Evolutionary conservation across 2,113 vertebrate genomes (phyloP), one percentile per base, ranked within the genome.

Genomic region (Rhinogobius similis): DNA sequence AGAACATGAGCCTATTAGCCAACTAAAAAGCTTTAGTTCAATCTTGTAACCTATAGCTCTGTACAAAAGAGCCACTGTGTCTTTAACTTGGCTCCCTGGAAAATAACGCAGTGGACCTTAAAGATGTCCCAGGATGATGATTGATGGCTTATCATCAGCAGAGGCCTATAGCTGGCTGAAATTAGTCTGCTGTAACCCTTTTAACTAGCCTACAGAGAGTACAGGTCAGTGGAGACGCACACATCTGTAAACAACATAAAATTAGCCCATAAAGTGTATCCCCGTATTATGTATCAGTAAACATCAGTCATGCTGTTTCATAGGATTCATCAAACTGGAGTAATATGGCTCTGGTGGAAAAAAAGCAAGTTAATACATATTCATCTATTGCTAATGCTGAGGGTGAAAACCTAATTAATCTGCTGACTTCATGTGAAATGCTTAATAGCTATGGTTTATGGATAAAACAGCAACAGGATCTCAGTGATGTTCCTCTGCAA

Each of bases 171-270:
- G 68, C 74, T 62, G 62, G 58, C 38, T 72, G 69, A 77, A 86
- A 86, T 84, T 86, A 87, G 79, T 71, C 76, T 18, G 72, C 70
- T 43, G 36, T 83, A 87, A 86, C 76, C 75, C 55, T 69, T 87
- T 82, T 85, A 83, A 88, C 79, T 74, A 75, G 81, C 68, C 85
- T 75, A 14, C 72, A 48, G 85, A 83, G 82, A 72, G 50, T 76
- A 67, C 27, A 67, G 73, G 70, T 67, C 76, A 44, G 43, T 67
- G 52, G 38, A 65, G 11, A 67, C 20, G 38, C 43, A 73, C 63
- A 58, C 44, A 85, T 82, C 73, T 85, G 78, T 90, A 84, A 88
- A 87, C 79, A 86, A 80, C 72, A 75, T 73, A 67, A 87, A 87
- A 88, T 82, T 70, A 84, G 71, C 68, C 72, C 74, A 87, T 85